Evolutionary conservation across 2,797 vertebrate species (phyloP), one percentile per base, ranked within the genome.

Genomic region (Allobates femoralis): DNA sequence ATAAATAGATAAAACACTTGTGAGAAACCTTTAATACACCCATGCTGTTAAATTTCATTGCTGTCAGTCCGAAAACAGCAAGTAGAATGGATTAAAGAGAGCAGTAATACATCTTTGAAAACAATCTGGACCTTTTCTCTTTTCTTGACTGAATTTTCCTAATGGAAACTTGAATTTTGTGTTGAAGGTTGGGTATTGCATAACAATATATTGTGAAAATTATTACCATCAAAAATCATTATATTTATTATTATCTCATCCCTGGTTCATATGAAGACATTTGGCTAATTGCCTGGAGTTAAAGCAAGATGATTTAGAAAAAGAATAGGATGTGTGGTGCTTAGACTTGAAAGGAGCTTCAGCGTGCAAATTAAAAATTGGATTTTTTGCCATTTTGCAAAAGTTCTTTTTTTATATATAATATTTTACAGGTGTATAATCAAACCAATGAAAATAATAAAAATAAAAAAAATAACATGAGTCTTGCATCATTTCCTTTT

Each of bases 1-100:
- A 81, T 88, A 88, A 88, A 88, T 88, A 85, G 82, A 85, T 80
- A 88, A 81, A 88, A 84, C 86, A 88, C 73, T 88, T 88, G 82
- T 81, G 55, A 85, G 77, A 76, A 88, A 84, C 46, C 69, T 74
- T 41, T 71, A 84, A 71, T 84, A 66, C 82, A 88, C 76, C 76
- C 86, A 88, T 79, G 67, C 53, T 81, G 66, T 87, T 84, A 87
- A 79, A 84, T 84, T 79, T 87, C 76, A 75, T 87, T 83, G 76
- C 86, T 74, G 86, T 64, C 76, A 83, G 81, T 84, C 79, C 74
- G 26, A 81, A 67, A 73, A 81, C 79, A 86, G 79, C 14, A 41
- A 81, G 84, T 18, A 50, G 77, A 85, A 80, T 80, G 51, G 74
- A 83, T 83, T 75, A 62, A 79, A 60, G 55, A 60, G 55, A 83